Conservation (phyloP, 2,888 invertebrate species). For the Noctua janthe region DNA sequence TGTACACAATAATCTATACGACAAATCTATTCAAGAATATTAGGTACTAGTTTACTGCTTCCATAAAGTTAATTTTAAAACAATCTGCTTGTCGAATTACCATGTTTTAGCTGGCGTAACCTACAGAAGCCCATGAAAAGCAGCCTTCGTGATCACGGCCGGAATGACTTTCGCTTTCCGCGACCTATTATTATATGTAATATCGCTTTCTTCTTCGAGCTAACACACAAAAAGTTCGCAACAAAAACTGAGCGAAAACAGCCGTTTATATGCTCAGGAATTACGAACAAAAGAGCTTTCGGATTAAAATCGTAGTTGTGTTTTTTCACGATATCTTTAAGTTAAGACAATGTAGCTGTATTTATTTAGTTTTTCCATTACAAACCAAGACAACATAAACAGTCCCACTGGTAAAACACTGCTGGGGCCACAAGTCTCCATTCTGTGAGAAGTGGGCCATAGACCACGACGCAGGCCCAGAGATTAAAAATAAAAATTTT, state of each 20-base stretch:
- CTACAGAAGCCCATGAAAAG: conserved; percentile 65
- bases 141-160: conserved; percentile 71
- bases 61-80: conserved; percentile 57
- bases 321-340: conserved; percentile 46
- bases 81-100: conserved; percentile 42
- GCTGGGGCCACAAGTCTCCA: neutral
- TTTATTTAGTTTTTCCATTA: conserved; percentile 1
- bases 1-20: conserved; percentile 36
- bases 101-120: conserved; percentile 63
- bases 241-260: conserved; percentile 64
- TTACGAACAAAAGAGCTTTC: conserved; percentile 57
- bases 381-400: neutral
- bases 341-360: conserved; percentile 9
- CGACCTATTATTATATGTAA: conserved; percentile 70
- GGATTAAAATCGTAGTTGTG: conserved; percentile 36
- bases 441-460: neutral
- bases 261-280: conserved; percentile 57
- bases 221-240: conserved; percentile 62
- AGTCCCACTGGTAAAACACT: neutral
- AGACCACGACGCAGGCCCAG: neutral
- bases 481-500: neutral
- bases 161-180: conserved; percentile 77
- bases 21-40: conserved; percentile 46
- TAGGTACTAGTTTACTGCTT: conserved; percentile 32
- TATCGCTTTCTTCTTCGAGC: conserved; percentile 63